Conservation (phyloP, 2,797 vertebrate species). For the Forpus xanthops region DNA sequence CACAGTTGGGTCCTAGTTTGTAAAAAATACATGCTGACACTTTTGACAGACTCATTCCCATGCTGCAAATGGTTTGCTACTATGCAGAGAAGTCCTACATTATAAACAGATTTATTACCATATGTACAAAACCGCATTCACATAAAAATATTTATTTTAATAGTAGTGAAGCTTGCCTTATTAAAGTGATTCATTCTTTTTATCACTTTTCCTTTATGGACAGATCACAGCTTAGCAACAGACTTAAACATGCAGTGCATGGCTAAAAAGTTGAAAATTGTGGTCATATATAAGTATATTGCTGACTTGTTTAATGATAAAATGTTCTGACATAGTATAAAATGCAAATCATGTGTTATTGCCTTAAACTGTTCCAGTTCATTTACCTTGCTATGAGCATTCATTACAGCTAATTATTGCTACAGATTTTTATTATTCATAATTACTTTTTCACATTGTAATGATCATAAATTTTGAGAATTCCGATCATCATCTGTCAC, state of each 20-base stretch:
- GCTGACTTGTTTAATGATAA: constrained; percentile 59
- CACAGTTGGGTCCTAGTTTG: neutral
- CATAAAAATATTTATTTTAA: constrained; percentile 21
- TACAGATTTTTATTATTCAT: constrained; percentile 78
- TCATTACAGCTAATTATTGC: constrained; percentile 78
- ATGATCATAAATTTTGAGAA: constrained; percentile 76
- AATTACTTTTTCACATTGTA: constrained; percentile 77
- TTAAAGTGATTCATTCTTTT: neutral
- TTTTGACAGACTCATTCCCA: neutral
- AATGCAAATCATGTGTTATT: constrained; percentile 72
- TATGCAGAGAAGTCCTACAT: neutral
- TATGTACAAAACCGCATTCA: neutral
- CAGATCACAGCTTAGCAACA: neutral
- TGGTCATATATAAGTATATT: neutral
- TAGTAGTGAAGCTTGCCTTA: neutral
- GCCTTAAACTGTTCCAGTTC: constrained; percentile 74
- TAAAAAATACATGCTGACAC: neutral
- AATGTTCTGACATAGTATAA: constrained; percentile 73
- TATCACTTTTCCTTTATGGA: neutral
- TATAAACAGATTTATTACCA: neutral
- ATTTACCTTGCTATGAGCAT: constrained; percentile 72
- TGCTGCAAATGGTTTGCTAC: neutral
- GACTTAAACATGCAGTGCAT: neutral
- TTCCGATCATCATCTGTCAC: constrained; percentile 68
- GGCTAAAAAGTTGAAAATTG: neutral